These are phyloP conservation scores for Cataglyphis albicans DNA, from an alignment of 2,888 invertebrate genomes.

Conservation along the genomic window DNA sequence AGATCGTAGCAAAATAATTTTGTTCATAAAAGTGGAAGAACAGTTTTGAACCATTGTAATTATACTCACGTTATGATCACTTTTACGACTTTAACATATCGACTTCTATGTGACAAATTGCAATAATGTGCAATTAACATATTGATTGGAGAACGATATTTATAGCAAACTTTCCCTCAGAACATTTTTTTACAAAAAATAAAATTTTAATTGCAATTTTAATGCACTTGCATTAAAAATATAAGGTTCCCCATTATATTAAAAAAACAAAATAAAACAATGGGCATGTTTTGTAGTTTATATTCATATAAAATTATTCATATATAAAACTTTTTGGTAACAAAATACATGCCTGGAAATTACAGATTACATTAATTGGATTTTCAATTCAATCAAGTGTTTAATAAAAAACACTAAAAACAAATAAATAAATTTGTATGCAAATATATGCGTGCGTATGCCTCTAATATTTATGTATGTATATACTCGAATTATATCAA, in stretches of 20 bases:
- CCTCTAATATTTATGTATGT: neutral
- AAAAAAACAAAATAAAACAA: neutral
- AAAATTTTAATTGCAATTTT: neutral
- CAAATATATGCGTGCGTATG: too few species aligned
- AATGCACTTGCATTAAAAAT: neutral
- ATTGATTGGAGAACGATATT: neutral
- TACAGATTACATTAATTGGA: neutral
- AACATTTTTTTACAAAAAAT: neutral
- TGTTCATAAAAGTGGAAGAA: neutral
- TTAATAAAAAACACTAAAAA: neutral
- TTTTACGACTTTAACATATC: conserved; percentile 16
- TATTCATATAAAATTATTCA: neutral
- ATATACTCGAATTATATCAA: neutral
- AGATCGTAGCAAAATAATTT: conserved; percentile 7
- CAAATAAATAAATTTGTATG: neutral
- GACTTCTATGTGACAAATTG: neutral
- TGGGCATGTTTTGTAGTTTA: neutral
- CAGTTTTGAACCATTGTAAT: neutral
- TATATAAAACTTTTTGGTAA: neutral
- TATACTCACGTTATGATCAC: neutral
- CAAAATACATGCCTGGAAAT: neutral
- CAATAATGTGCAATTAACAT: conserved; percentile 15
- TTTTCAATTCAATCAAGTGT: conserved; percentile 6
- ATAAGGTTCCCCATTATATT: neutral
- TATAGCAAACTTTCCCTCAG: neutral